phyloP scores from a whole-genome alignment of 2,888 invertebrate species.

The Lasioglossum villosulum region DNA sequence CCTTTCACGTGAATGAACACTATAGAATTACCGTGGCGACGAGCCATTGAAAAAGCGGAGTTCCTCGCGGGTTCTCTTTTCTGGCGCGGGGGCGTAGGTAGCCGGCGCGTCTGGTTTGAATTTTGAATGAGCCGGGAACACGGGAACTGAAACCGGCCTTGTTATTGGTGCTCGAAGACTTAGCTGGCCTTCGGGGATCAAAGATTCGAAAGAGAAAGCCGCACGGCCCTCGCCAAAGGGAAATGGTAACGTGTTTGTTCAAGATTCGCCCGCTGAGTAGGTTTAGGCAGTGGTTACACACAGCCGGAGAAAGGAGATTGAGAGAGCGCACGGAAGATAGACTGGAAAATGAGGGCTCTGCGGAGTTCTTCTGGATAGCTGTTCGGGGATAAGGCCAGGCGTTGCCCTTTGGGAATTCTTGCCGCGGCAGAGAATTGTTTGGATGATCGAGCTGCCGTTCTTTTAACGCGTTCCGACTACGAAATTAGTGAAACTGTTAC shows the following conservation, averaged over 20 bases:
- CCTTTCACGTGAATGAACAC: neutral
- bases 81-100: neutral
- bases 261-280: neutral
- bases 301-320: constrained; percentile 5
- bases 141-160: neutral
- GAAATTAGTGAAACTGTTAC: neutral
- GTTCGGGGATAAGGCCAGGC: neutral
- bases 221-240: constrained; percentile 7
- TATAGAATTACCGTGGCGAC: constrained; percentile 3
- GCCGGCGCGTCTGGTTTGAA: neutral
- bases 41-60: neutral
- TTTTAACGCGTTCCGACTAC: neutral
- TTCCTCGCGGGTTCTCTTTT: neutral
- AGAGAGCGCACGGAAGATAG: neutral
- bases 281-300: constrained; percentile 8
- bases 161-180: neutral
- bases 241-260: constrained; percentile 11
- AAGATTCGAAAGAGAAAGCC: constrained; percentile 11
- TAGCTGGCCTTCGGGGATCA: neutral
- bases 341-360: neutral
- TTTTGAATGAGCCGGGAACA: constrained; percentile 3
- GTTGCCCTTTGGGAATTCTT: neutral
- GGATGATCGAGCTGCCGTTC: neutral
- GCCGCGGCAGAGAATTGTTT: neutral
- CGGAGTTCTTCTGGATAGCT: neutral